Evolutionary conservation across 2,113 vertebrate species (phyloP).

Genomic region (Serinus canaria): DNA sequence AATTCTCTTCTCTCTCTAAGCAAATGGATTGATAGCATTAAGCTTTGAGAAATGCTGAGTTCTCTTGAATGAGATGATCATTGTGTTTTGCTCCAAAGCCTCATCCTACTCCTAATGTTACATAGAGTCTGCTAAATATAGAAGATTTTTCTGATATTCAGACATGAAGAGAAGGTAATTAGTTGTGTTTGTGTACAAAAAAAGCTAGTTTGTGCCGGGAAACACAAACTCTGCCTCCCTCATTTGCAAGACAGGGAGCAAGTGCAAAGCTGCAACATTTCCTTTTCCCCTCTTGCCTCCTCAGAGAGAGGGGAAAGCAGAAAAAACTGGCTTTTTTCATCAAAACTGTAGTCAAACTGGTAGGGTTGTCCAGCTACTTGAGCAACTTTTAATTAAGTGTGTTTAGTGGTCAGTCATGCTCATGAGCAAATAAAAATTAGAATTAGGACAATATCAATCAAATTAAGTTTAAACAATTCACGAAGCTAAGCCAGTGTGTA

Average conservation of each 20-base stretch:
- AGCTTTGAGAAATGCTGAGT: background rate
- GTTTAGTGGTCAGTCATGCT: background rate
- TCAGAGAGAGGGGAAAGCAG: background rate
- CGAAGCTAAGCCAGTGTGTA: background rate
- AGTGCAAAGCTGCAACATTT: background rate
- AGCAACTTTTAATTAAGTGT: background rate
- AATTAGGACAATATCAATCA: background rate
- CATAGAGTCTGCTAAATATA: constrained; percentile 26
- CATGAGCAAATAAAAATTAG: background rate
- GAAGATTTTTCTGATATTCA: constrained; percentile 39
- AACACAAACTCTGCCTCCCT: background rate
- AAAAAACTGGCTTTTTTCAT: background rate
- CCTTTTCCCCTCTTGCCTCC: background rate
- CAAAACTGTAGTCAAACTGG: background rate
- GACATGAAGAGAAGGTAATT: constrained; percentile 18
- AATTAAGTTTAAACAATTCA: background rate
- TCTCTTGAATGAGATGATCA: background rate
- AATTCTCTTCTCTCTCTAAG: background rate
- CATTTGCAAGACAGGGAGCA: background rate
- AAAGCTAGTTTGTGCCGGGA: background rate
- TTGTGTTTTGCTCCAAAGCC: background rate
- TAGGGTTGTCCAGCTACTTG: background rate
- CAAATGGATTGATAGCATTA: background rate
- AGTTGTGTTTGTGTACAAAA: constrained; percentile 14
- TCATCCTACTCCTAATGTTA: background rate